These are phyloP conservation scores for Drosophila emarginata DNA, from an alignment of 2,888 invertebrate species.

Conservation along the genomic window DNA sequence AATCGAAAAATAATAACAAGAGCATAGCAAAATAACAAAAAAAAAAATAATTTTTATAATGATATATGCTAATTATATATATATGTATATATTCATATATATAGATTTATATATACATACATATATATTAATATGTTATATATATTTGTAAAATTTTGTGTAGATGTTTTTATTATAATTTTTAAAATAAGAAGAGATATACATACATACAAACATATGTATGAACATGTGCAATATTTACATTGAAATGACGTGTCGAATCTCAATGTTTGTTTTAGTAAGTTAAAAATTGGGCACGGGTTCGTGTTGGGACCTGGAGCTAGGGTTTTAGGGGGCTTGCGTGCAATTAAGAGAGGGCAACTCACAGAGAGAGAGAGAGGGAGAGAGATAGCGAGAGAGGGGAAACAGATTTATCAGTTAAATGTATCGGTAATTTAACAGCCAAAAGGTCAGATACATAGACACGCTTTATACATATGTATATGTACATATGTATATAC, in stretches of 20 bases:
- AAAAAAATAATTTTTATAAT: constrained; percentile 29
- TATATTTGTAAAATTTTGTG: constrained; percentile 32
- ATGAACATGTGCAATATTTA: constrained; percentile 70
- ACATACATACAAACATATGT: too few species aligned
- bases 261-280: constrained; percentile 56
- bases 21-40: constrained; percentile 19
- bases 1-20: constrained; percentile 22
- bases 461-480: constrained; percentile 15
- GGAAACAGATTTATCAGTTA: constrained; percentile 49
- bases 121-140: constrained; percentile 2
- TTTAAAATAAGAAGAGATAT: constrained; percentile 21
- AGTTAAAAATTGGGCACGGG: constrained; percentile 28
- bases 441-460: constrained; percentile 50
- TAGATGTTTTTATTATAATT: neutral
- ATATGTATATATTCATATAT: constrained; percentile 10
- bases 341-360: constrained; percentile 58
- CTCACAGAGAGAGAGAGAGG: neutral
- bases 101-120: constrained; percentile 8
- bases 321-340: constrained; percentile 43
- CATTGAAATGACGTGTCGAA: constrained; percentile 60
- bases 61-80: constrained; percentile 17
- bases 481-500: constrained; percentile 24
- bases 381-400: too few species aligned
- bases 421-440: constrained; percentile 58
- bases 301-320: constrained; percentile 13